phyloP scores from a whole-genome alignment of 1,140 invertebrate species.

The Dendroctonus ponderosae region DNA sequence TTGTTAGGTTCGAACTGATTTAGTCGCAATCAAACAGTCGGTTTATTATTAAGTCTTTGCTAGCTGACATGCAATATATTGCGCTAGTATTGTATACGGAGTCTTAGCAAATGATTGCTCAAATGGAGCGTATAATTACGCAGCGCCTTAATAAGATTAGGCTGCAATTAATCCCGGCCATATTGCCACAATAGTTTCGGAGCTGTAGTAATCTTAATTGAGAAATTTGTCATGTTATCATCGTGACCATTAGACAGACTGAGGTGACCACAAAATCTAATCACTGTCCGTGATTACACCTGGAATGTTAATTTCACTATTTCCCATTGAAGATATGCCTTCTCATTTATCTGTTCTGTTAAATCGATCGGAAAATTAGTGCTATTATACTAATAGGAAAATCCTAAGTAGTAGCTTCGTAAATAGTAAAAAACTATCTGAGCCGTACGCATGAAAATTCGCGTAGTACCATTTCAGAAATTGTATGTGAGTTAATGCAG shows the following conservation, averaged over 20 bases:
- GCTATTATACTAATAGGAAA: too few species aligned
- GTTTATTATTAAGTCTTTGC: slow-evolving; percentile 28
- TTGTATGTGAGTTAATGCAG: too few species aligned
- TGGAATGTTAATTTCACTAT: slow-evolving; percentile 25
- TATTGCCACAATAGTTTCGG: slow-evolving; percentile 33
- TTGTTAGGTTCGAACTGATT: background rate
- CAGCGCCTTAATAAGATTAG: slow-evolving; percentile 39
- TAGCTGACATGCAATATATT: slow-evolving; percentile 33
- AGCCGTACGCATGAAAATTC: background rate
- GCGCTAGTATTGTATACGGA: slow-evolving; percentile 24
- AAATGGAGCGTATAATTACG: slow-evolving; percentile 41
- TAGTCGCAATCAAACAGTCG: slow-evolving; percentile 26
- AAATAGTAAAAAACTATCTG: background rate
- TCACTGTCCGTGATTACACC: slow-evolving; percentile 24
- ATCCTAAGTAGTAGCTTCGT: background rate
- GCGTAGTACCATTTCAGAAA: too few species aligned
- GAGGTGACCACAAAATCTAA: slow-evolving; percentile 30
- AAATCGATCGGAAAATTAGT: too few species aligned
- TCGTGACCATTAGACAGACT: slow-evolving; percentile 32
- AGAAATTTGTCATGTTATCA: slow-evolving; percentile 36
- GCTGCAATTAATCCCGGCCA: slow-evolving; percentile 33
- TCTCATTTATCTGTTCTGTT: too few species aligned
- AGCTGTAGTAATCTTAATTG: slow-evolving; percentile 30
- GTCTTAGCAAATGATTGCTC: slow-evolving; percentile 37
- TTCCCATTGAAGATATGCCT: too few species aligned